These are phyloP conservation scores for Ptilodon capucinus DNA, from an alignment of 2,888 invertebrate genomes.

Conservation along the genomic window DNA sequence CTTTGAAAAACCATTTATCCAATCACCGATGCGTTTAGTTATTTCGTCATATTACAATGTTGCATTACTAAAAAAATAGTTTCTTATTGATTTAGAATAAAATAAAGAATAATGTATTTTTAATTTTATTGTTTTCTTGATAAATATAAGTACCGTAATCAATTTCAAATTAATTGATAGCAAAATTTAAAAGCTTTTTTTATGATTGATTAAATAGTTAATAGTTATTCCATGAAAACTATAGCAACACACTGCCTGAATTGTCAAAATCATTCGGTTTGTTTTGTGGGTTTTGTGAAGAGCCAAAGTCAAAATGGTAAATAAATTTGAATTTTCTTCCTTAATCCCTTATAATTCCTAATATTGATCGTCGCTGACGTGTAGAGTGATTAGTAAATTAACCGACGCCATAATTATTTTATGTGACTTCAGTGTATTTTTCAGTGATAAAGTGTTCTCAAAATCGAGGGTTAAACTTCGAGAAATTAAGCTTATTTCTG, in stretches of 20 bases:
- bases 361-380: background rate
- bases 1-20: slow-evolving; percentile 10
- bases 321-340: slow-evolving; percentile 49
- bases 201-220: no score
- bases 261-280: slow-evolving; percentile 35
- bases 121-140: no score
- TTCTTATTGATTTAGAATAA: no score
- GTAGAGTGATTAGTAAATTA: slow-evolving; percentile 25
- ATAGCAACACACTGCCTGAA: slow-evolving; percentile 6
- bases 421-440: slow-evolving; percentile 34
- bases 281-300: slow-evolving; percentile 47
- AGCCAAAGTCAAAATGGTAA: slow-evolving; percentile 68
- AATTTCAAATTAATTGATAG: no score
- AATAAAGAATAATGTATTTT: no score
- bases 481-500: slow-evolving; percentile 14
- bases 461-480: slow-evolving; percentile 26
- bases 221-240: no score
- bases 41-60: slow-evolving; percentile 5
- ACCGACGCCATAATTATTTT: slow-evolving; percentile 43
- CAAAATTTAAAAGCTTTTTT: no score
- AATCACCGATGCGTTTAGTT: slow-evolving; percentile 29
- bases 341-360: slow-evolving; percentile 44
- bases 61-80: no score
- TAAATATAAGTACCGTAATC: no score
- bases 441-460: slow-evolving; percentile 28